Evolutionary conservation across 2,797 vertebrate species (phyloP), one percentile per base, ranked within the genome.

Genomic region (Hafferia zeledoni): DNA sequence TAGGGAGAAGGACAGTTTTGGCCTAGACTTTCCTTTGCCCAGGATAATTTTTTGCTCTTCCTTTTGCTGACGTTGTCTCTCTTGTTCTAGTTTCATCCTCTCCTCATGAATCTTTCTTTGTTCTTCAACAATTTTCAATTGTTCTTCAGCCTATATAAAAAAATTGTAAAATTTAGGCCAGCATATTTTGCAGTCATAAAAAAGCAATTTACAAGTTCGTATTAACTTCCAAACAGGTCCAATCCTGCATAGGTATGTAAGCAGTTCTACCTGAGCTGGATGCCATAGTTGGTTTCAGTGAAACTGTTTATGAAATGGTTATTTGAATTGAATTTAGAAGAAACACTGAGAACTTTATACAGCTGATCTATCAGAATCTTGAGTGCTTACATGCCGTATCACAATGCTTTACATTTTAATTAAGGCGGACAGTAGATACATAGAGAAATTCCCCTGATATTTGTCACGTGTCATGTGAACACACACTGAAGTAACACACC

Each of bases 51-150:
- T 99, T 99, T 99, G 99, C 97, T 99, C 99, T 98, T 99, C 99
- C 96, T 99, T 99, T 98, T 99, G 99, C 96, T 99, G 99, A 97
- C 97, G 98, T 96, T 99, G 99, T 91, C 99, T 99, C 97, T 99
- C 99, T 98, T 99, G 99, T 94, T 99, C 99, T 98, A 99, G 98
- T 98, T 99, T 99, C 99, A 99, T 99, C 97, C 99, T 99, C 97
- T 99, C 99, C 98, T 99, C 99, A 91, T 99, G 99, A 98, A 99
- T 99, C 99, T 99, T 99, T 98, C 99, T 99, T 98, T 99, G 99
- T 97, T 99, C 99, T 98, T 99, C 99, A 97, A 99, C 99, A 98
- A 99, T 99, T 98, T 99, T 99, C 98, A 99, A 98, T 98, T 99
- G 99, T 96, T 99, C 99, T 98, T 99, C 99, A 91, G 99, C 99